These are phyloP conservation scores for Cheilosia pagana DNA, from an alignment of 2,888 invertebrate species.

Conservation along the genomic window DNA sequence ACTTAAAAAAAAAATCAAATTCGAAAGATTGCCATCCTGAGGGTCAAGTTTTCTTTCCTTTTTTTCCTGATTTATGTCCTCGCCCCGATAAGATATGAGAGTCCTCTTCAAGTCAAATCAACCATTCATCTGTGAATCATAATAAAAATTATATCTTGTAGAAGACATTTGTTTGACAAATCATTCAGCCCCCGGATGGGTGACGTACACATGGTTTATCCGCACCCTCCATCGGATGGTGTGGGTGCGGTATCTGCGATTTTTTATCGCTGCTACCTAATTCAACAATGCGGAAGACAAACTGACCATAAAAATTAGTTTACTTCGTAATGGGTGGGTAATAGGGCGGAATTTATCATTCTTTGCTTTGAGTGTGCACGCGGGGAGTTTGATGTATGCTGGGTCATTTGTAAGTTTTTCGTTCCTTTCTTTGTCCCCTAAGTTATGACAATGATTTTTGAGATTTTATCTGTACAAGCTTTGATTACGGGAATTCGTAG, in stretches of 20 bases:
- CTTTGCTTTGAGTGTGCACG: conserved; percentile 54
- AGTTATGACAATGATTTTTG: conserved; percentile 30
- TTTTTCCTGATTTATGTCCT: conserved; percentile 63
- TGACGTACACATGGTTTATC: conserved; percentile 12
- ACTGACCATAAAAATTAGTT: conserved; percentile 81
- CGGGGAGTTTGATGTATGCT: conserved; percentile 54
- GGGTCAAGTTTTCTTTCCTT: conserved; percentile 57
- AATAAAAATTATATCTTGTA: conserved; percentile 65
- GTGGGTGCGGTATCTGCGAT: conserved; percentile 41
- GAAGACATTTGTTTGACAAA: conserved; percentile 64
- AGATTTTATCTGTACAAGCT: conserved; percentile 27
- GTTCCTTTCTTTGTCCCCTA: conserved; percentile 28
- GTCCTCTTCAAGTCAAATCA: conserved; percentile 59
- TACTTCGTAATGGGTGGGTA: conserved; percentile 76
- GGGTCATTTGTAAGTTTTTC: conserved; percentile 59
- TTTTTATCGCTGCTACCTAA: conserved; percentile 68
- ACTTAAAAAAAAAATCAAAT: conserved; percentile 38
- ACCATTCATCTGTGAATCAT: conserved; percentile 74
- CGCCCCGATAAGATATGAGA: conserved; percentile 60
- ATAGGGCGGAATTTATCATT: conserved; percentile 75
- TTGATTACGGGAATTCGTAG: conserved; percentile 22
- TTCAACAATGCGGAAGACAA: conserved; percentile 76
- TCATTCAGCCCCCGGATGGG: conserved; percentile 42
- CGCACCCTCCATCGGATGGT: conserved; percentile 24
- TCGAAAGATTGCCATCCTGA: conserved; percentile 1